phyloP scores from a whole-genome alignment of 2,888 invertebrate genomes.

The Eulithis testata region DNA sequence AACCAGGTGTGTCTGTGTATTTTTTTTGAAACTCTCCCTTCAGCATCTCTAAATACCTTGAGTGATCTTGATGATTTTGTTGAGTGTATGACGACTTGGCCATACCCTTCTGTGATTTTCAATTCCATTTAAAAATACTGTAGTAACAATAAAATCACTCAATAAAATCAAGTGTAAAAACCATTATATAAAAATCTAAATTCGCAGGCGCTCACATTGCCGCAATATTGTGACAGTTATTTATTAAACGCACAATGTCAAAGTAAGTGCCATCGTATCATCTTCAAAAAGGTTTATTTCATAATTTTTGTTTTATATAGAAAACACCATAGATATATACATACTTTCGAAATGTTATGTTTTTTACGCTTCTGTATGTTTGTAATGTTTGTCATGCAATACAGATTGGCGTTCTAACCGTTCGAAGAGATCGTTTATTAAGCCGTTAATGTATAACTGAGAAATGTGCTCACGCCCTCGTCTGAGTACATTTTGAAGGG shows the following conservation, averaged over 20 bases:
- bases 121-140: conserved; percentile 56
- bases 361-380: no score
- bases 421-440: no score
- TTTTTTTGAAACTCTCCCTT: conserved; percentile 65
- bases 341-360: no score
- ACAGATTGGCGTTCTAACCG: no score
- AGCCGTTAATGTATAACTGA: no score
- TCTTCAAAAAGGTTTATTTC: not conserved
- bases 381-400: no score
- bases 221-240: conserved; percentile 21
- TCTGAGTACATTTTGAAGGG: no score
- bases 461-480: no score
- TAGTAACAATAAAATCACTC: conserved; percentile 44
- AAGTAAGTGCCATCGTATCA: not conserved
- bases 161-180: conserved; percentile 43
- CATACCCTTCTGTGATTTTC: conserved; percentile 55
- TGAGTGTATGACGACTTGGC: conserved; percentile 58
- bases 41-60: conserved; percentile 66
- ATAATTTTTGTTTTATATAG: no score
- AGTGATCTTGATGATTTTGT: conserved; percentile 67
- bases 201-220: conserved; percentile 19
- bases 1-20: conserved; percentile 45
- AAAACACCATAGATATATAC: no score
- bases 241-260: not conserved
- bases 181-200: conserved; percentile 45